phyloP scores from a whole-genome alignment of 2,888 invertebrate species.

The Cephus pygmeus region DNA sequence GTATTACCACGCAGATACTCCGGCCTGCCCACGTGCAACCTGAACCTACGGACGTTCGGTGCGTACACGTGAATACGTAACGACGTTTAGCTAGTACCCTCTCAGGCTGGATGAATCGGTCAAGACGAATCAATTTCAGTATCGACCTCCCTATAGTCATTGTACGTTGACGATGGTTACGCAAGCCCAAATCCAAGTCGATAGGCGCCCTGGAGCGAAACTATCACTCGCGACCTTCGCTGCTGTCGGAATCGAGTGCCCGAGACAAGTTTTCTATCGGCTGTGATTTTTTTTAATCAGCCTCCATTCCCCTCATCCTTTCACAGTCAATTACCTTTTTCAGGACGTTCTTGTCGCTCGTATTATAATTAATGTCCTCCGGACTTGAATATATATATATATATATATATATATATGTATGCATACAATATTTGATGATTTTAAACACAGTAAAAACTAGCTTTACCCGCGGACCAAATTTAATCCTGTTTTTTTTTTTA shows the following conservation, averaged over 20 bases:
- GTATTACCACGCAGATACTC: not conserved
- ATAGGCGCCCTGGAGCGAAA: not conserved
- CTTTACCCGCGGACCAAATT: not conserved
- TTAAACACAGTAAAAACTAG: not conserved
- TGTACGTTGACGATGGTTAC: not conserved
- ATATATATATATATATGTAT: not conserved
- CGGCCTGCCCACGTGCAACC: not conserved
- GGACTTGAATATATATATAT: not conserved
- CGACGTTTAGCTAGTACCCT: not conserved
- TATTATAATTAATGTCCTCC: conserved; percentile 8
- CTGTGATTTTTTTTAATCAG: not conserved
- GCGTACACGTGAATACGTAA: not conserved
- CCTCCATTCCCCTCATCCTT: not conserved
- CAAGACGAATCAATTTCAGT: not conserved
- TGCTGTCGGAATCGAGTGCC: not conserved
- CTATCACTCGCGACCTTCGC: not conserved
- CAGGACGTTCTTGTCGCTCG: not conserved
- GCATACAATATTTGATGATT: not conserved
- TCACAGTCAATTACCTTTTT: conserved; percentile 1
- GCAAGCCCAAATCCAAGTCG: not conserved
- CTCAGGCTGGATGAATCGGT: not conserved
- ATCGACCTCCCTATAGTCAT: not conserved
- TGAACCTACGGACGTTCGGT: not conserved
- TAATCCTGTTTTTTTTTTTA: not conserved
- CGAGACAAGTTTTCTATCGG: not conserved